Percentiles rank a stretch among this genome's conserved stretches.
phyloP scores from a whole-genome alignment of 2,113 vertebrate species.

The Phrynocephalus versicolor region DNA sequence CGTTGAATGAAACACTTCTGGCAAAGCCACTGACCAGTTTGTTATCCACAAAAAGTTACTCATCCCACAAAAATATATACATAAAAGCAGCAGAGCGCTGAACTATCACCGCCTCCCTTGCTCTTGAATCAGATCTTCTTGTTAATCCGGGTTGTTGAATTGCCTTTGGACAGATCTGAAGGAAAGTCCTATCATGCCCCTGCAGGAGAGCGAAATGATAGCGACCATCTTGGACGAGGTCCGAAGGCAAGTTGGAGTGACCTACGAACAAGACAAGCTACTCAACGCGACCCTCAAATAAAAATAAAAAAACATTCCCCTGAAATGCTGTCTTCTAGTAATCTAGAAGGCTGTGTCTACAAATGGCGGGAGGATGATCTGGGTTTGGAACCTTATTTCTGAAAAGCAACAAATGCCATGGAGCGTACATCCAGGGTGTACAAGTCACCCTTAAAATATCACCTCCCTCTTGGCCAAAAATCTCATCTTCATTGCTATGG shows the following conservation, averaged over 20 bases:
- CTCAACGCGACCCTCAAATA: background rate
- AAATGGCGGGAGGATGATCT: background rate
- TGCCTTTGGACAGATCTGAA: slow-evolving; percentile 76
- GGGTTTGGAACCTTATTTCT: background rate
- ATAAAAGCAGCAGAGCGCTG: background rate
- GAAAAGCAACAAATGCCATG: background rate
- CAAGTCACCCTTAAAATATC: too few relatives aligned
- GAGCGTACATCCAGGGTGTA: background rate
- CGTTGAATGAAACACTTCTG: too few relatives aligned
- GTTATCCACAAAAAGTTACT: too few relatives aligned
- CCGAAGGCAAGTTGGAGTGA: slow-evolving; percentile 77
- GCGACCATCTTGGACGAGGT: slow-evolving; percentile 81
- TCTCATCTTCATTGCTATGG: too few relatives aligned
- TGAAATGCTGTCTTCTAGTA: too few relatives aligned
- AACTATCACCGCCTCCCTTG: background rate
- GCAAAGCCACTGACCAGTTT: too few relatives aligned
- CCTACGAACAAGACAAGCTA: slow-evolving; percentile 73
- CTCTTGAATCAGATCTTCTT: background rate
- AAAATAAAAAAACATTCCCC: too few relatives aligned
- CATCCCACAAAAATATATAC: too few relatives aligned
- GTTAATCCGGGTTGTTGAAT: background rate
- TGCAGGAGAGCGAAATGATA: slow-evolving; percentile 80
- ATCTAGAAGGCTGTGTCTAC: background rate
- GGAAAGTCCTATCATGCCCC: slow-evolving; percentile 81
- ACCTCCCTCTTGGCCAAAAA: background rate